A percentile compares a stretch with the other conserved stretches of the same genome.
Evolutionary conservation across 2,888 invertebrate species (phyloP).

Genomic region (Watsonalla binaria): DNA sequence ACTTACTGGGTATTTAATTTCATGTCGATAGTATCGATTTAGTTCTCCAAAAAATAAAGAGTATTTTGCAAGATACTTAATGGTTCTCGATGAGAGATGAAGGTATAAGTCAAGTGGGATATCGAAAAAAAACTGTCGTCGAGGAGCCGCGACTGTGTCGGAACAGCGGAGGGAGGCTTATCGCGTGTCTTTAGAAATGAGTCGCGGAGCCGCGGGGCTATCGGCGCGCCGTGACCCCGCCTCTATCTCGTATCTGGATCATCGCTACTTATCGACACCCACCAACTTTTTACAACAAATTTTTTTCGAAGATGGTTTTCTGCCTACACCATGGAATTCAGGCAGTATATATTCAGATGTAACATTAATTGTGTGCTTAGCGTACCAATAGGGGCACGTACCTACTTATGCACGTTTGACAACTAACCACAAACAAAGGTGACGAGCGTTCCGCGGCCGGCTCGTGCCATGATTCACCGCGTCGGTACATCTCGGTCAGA

Average conservation of each 20-base stretch:
- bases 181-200: background rate
- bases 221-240: background rate
- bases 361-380: too few species aligned
- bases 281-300: background rate
- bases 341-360: too few species aligned
- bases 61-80: background rate
- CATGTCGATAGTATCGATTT: too few species aligned
- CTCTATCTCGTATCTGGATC: background rate
- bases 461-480: constrained; percentile 1
- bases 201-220: too few species aligned
- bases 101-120: constrained; percentile 48
- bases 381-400: too few species aligned
- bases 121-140: constrained; percentile 18
- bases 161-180: background rate
- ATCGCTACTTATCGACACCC: background rate
- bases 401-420: too few species aligned
- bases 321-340: too few species aligned
- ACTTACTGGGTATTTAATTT: too few species aligned
- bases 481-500: too few species aligned
- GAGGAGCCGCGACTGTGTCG: background rate
- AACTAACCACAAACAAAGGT: too few species aligned
- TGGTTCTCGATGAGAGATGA: constrained; percentile 48
- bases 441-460: constrained; percentile 1
- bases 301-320: too few species aligned
- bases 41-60: too few species aligned